These are phyloP conservation scores for Cydia splendana DNA, from an alignment of 1,140 invertebrate genomes.

Conservation along the genomic window DNA sequence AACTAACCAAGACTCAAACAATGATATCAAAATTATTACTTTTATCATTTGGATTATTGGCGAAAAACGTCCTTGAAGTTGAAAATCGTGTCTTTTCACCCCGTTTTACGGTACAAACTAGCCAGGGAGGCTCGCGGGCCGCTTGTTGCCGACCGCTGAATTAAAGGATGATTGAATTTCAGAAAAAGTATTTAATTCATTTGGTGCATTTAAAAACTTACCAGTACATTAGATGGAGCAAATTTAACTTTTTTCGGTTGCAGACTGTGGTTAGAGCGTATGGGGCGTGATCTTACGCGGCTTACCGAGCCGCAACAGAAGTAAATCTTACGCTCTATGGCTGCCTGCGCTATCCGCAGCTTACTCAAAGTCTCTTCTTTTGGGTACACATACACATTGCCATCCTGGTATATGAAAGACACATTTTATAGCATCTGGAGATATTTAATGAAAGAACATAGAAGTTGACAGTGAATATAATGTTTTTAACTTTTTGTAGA, in stretches of 20 bases:
- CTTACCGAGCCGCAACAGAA: conserved; percentile 52
- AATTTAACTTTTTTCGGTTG: conserved; percentile 43
- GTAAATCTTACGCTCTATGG: conserved; percentile 62
- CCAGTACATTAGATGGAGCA: conserved; percentile 50
- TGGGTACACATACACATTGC: conserved; percentile 50
- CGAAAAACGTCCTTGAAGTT: too few species aligned
- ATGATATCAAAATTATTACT: too few species aligned
- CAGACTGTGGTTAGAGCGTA: conserved; percentile 28
- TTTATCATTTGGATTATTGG: too few species aligned
- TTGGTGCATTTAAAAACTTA: conserved; percentile 37
- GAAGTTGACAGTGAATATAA: neutral
- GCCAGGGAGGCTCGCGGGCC: too few species aligned
- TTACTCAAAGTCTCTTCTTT: conserved; percentile 55
- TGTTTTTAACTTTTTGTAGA: neutral
- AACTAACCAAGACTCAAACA: too few species aligned
- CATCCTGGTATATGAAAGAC: conserved; percentile 40
- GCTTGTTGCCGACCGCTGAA: too few species aligned
- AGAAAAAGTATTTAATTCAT: too few species aligned
- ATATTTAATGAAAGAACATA: neutral
- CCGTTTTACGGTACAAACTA: too few species aligned
- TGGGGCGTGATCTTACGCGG: conserved; percentile 19
- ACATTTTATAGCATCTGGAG: too few species aligned
- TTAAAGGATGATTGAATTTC: too few species aligned
- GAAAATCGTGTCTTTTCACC: too few species aligned
- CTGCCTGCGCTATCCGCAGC: conserved; percentile 55